These are phyloP conservation scores for Gallinago solitaria DNA, from an alignment of 2,797 vertebrate species.

Conservation along the genomic window DNA sequence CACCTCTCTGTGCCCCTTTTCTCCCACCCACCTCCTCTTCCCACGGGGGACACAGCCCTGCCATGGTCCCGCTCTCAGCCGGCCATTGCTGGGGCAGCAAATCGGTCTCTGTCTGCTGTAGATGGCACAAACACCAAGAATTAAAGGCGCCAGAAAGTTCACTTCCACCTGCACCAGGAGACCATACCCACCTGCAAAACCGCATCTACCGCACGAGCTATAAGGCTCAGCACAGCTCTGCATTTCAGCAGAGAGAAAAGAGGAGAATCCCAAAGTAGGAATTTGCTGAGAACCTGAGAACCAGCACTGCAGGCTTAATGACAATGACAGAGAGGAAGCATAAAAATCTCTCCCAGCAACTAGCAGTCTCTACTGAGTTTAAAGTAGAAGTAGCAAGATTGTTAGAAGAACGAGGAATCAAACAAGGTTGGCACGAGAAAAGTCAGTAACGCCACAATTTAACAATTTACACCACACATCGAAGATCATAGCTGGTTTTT, in stretches of 20 bases:
- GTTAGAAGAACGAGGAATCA: neutral
- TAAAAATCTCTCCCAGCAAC: neutral
- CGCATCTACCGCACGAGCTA: neutral
- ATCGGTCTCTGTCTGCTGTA: neutral
- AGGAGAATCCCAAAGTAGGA: neutral
- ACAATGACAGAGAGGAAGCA: neutral
- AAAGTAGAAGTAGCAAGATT: neutral
- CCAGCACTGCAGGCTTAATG: neutral
- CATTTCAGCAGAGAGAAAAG: neutral
- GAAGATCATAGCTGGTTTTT: neutral
- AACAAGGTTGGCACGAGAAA: neutral
- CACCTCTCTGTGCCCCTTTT: neutral
- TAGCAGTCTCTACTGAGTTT: neutral
- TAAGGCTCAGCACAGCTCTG: neutral
- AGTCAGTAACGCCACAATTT: neutral
- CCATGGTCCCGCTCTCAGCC: neutral
- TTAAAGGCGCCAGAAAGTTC: neutral
- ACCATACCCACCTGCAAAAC: neutral
- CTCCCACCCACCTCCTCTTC: neutral
- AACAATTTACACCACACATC: neutral
- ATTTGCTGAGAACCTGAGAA: neutral
- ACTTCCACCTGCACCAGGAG: neutral
- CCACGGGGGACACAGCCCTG: rapidly evolving
- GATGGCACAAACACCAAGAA: neutral
- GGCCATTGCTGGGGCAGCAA: neutral